phyloP scores from a whole-genome alignment of 1,140 invertebrate species.

The Aphelenchoides besseyi region DNA sequence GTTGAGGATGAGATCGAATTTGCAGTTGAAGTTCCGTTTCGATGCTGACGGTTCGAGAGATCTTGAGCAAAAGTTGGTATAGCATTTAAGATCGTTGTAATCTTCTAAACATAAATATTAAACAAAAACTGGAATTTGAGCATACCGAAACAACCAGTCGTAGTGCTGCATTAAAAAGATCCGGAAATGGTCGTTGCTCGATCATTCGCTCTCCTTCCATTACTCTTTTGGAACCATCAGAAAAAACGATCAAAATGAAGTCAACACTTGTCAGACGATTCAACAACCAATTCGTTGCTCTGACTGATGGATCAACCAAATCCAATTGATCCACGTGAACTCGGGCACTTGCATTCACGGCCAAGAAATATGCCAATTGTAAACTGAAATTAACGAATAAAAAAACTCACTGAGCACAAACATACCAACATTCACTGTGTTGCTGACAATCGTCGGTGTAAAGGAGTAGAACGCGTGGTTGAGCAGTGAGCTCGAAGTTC shows the following conservation, averaged over 20 bases:
- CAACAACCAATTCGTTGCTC: slow-evolving; percentile 37
- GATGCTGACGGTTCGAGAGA: not conserved
- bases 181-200: slow-evolving; percentile 48
- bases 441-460: slow-evolving; percentile 53
- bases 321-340: slow-evolving; percentile 42
- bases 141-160: slow-evolving; percentile 38
- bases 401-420: slow-evolving; percentile 27
- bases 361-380: slow-evolving; percentile 40
- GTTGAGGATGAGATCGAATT: not conserved
- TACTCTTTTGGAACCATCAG: slow-evolving; percentile 26
- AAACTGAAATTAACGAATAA: slow-evolving; percentile 24
- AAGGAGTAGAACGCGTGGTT: slow-evolving; percentile 49
- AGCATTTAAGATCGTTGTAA: slow-evolving; percentile 9
- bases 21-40: not conserved
- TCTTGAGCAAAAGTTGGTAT: slow-evolving; percentile 5
- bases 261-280: slow-evolving; percentile 31
- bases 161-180: slow-evolving; percentile 49
- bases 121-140: slow-evolving; percentile 27
- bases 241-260: slow-evolving; percentile 48
- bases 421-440: slow-evolving; percentile 31
- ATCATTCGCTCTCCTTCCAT: slow-evolving; percentile 34
- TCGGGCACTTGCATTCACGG: slow-evolving; percentile 32
- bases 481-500: slow-evolving; percentile 29
- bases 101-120: slow-evolving; percentile 28
- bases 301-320: slow-evolving; percentile 11